Evolutionary conservation across 2,113 vertebrate genomes (phyloP).

Genomic region (Urocitellus parryii): DNA sequence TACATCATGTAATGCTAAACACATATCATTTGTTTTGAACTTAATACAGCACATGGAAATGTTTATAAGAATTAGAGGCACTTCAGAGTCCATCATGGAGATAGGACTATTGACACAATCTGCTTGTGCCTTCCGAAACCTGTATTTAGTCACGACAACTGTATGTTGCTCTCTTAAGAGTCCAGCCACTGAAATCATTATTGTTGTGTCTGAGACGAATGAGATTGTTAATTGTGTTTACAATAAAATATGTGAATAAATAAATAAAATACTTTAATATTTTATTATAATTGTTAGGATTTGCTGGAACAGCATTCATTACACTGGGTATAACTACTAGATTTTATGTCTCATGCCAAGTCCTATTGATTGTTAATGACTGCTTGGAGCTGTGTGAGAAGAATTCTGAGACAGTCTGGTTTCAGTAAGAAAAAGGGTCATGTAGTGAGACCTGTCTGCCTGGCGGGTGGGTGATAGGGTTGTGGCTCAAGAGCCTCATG

Average conservation of each 20-base stretch:
- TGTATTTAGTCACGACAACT: slow-evolving; percentile 63
- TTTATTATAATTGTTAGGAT: slow-evolving; percentile 74
- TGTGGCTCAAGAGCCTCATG: background rate
- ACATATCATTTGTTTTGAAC: slow-evolving; percentile 71
- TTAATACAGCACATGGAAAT: slow-evolving; percentile 72
- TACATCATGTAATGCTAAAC: slow-evolving; percentile 74
- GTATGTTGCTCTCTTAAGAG: slow-evolving; percentile 63
- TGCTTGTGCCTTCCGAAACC: slow-evolving; percentile 67
- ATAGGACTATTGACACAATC: slow-evolving; percentile 74
- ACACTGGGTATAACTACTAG: slow-evolving; percentile 39
- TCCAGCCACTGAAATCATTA: slow-evolving; percentile 61
- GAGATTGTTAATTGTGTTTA: slow-evolving; percentile 74
- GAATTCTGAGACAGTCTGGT: background rate
- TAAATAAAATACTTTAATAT: slow-evolving; percentile 72
- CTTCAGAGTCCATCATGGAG: slow-evolving; percentile 57
- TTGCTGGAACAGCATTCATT: slow-evolving; percentile 67
- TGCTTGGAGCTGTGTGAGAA: slow-evolving; percentile 2
- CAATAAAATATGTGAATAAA: slow-evolving; percentile 75
- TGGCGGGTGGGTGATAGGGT: background rate
- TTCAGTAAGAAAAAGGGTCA: background rate
- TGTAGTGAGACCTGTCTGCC: background rate
- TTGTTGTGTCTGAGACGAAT: slow-evolving; percentile 69
- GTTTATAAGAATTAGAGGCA: slow-evolving; percentile 66
- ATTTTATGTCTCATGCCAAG: slow-evolving; percentile 58
- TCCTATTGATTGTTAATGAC: slow-evolving; percentile 64